Base-by-base conservation (phyloP, 1,140 invertebrate genomes). In the Steinernema khuongi region DNA sequence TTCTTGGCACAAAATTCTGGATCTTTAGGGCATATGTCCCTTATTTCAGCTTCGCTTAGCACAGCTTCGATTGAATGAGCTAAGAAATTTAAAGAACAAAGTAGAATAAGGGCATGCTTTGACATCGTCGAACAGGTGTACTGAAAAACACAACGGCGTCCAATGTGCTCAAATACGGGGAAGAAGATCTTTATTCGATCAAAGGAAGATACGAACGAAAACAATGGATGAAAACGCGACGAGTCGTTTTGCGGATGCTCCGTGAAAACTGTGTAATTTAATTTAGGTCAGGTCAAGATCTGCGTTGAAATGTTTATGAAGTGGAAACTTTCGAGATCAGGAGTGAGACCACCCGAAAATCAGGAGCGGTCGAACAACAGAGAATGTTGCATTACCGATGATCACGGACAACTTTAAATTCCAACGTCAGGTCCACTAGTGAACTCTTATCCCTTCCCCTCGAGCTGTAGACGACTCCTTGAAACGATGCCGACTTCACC, bases 1-100 rank as follows among this genome's bases (percentile, higher is more conserved):
- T 81, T 85, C 28, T 60, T 73, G 31, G 67, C 82, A 71, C 80
- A 81, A 32, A 81, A 77, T 1, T 80, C 71, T 11, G 67, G 67
- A 4, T 81, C 80, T 1, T 72, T 66, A 1, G 80, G 76, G 29
- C 80, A 81, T 30, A 73, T 41, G 0, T 17, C 19, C 26, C 69
- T 71, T 1, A 72, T 26, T 1, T 72, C 50, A 7, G 11, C 4
- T 22, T 60, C 50, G 50, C 14, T 22, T 14, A n/a, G 50, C 50
- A 11, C 7, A 60, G 50, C 50, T 14, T 41, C 7, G 36, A n/a
- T n/a, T n/a, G 7, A 41, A 7, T 41, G 36, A 7, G 7, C 36
- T 7, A 41, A 7, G n/a, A 41, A 7, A n/a, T 41, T 11, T 41
- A 41, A 41, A 11, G n/a, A 41, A 41, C 7, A 41, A n/a, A 41